These are phyloP conservation scores for Drosophila elegans DNA, from an alignment of 1,140 invertebrate species.

Conservation along the genomic window DNA sequence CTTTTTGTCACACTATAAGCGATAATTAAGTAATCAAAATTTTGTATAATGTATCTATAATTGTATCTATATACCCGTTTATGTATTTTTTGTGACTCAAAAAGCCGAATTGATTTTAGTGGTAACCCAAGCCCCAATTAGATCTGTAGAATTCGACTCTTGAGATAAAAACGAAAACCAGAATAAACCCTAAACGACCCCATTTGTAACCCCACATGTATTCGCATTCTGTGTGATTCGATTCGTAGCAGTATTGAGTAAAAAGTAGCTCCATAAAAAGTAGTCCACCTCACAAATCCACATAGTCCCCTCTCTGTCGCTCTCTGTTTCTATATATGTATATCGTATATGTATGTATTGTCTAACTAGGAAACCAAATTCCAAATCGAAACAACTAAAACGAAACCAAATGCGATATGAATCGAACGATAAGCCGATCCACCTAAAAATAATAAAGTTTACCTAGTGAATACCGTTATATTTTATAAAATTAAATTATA, in stretches of 20 bases:
- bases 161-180: conserved; percentile 6
- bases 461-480: not conserved
- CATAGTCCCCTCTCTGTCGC: conserved; percentile 43
- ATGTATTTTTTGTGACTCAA: conserved; percentile 33
- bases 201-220: conserved; percentile 64
- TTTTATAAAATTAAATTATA: not conserved
- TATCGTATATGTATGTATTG: conserved; percentile 59
- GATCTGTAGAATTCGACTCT: conserved; percentile 28
- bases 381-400: conserved; percentile 51
- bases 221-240: conserved; percentile 75
- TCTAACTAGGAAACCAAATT: conserved; percentile 72
- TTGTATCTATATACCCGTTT: conserved; percentile 22
- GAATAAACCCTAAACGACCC: conserved; percentile 10
- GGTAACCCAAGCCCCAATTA: conserved; percentile 48
- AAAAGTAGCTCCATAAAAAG: conserved; percentile 53
- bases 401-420: conserved; percentile 41
- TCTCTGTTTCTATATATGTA: conserved; percentile 21
- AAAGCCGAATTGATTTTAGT: conserved; percentile 39
- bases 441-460: not conserved
- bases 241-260: conserved; percentile 51
- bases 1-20: conserved; percentile 19
- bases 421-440: conserved; percentile 27
- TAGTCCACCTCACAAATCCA: conserved; percentile 34
- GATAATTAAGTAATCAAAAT: conserved; percentile 42
- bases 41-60: conserved; percentile 40